Conservation (phyloP, 1,140 invertebrate genomes). For the Cyclina sinensis region DNA sequence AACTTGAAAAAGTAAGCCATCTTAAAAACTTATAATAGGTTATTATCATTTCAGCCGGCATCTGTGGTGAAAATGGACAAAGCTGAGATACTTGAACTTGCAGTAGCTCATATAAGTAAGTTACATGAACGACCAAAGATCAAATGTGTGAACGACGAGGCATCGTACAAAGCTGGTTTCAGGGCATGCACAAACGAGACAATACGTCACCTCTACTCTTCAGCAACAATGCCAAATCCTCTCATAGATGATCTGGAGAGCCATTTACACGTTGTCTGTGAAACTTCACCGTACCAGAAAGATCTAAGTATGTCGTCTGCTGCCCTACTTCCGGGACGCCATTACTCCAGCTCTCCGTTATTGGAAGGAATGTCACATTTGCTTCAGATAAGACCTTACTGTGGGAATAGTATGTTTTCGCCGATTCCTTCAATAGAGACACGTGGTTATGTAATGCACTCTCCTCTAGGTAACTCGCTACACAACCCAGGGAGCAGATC, state of each 20-base stretch:
- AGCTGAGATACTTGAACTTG: constrained; percentile 53
- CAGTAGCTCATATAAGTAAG: constrained; percentile 6
- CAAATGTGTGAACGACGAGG: no score
- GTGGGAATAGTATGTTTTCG: neutral
- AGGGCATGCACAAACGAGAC: constrained; percentile 27
- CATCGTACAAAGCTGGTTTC: constrained; percentile 14
- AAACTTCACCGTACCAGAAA: neutral
- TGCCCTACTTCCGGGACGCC: neutral
- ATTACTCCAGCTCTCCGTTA: neutral
- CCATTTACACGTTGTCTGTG: neutral
- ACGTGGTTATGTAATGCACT: neutral
- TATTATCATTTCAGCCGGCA: neutral
- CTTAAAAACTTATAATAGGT: no score
- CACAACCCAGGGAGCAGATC: neutral
- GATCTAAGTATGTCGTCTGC: neutral
- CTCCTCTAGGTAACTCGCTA: neutral
- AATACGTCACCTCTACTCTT: neutral
- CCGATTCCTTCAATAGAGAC: neutral
- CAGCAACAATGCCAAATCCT: neutral
- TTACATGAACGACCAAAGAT: neutral
- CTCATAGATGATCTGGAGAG: neutral
- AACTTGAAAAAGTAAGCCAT: no score
- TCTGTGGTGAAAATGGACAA: constrained; percentile 34
- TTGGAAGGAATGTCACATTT: neutral
- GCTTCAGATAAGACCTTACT: neutral